phyloP scores from a whole-genome alignment of 2,113 vertebrate species.

The Oceanites oceanicus region DNA sequence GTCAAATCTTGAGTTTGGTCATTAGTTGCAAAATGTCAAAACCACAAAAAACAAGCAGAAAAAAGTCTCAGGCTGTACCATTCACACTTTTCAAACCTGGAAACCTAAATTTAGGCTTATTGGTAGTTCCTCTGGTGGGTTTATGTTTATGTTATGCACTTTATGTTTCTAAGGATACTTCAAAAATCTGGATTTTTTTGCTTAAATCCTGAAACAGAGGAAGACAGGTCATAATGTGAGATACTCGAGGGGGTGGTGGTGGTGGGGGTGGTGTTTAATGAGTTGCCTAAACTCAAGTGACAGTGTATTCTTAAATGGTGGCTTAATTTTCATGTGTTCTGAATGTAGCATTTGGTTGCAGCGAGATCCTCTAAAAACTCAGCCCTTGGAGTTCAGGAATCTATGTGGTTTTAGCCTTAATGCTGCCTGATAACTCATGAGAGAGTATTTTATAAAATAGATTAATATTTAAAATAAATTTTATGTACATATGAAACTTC shows the following conservation, averaged over 20 bases:
- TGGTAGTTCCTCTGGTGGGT: background rate
- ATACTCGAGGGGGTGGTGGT: accelerated
- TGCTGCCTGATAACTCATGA: background rate
- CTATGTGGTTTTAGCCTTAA: background rate
- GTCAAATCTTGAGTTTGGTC: background rate
- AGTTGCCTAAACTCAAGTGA: background rate
- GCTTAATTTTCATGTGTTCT: background rate
- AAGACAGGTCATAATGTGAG: background rate
- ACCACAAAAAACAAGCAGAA: background rate
- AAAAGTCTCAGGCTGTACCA: background rate
- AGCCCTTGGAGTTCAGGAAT: background rate
- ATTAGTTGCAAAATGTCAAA: background rate
- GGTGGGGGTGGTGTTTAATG: background rate
- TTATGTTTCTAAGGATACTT: background rate
- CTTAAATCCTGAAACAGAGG: background rate
- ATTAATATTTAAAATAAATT: background rate
- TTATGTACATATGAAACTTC: background rate
- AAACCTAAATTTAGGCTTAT: background rate
- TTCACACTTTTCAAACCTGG: background rate
- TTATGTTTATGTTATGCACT: no score
- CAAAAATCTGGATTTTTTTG: background rate
- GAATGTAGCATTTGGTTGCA: background rate
- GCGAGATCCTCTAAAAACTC: background rate
- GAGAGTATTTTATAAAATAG: background rate
- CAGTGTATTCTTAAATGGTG: background rate